These are phyloP conservation scores for Drosophila saltans DNA, from an alignment of 1,140 invertebrate species.

Conservation along the genomic window DNA sequence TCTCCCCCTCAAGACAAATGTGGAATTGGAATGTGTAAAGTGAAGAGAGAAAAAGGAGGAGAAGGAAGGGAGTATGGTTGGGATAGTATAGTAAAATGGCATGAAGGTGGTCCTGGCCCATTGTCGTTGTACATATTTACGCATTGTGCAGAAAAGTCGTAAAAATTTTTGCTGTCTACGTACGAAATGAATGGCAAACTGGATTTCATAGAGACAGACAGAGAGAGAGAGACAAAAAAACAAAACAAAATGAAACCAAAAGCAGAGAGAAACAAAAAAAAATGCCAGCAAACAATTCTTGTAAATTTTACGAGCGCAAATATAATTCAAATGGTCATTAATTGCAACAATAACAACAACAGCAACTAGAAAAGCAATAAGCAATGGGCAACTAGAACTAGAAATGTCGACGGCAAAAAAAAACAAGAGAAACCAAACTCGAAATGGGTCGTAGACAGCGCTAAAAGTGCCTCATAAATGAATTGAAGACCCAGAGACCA, in stretches of 20 bases:
- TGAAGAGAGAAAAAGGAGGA: no score
- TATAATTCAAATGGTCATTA: conserved; percentile 83
- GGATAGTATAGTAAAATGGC: not conserved
- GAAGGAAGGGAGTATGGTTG: not conserved
- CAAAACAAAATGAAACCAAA: conserved; percentile 18
- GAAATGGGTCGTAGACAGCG: conserved; percentile 67
- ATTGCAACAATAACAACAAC: conserved; percentile 72
- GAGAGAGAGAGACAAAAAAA: conserved; percentile 33
- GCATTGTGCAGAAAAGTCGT: conserved; percentile 80
- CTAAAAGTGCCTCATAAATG: conserved; percentile 74
- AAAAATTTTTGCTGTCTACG: conserved; percentile 79
- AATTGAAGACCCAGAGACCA: conserved; percentile 62
- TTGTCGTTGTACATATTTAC: conserved; percentile 70
- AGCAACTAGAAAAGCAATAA: not conserved
- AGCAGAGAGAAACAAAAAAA: conserved; percentile 9
- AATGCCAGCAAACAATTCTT: conserved; percentile 73
- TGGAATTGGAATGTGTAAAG: conserved; percentile 7
- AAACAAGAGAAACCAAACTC: conserved; percentile 50
- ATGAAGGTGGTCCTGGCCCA: conserved; percentile 42
- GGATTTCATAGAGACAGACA: conserved; percentile 30
- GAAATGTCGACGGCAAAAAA: conserved; percentile 14
- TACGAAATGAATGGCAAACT: conserved; percentile 65
- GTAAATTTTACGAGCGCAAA: conserved; percentile 83
- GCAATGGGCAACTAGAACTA: conserved; percentile 7
- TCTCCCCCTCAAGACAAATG: not conserved